Base-by-base conservation (phyloP, 2,888 invertebrate species). In the Cheilosia vernalis region DNA sequence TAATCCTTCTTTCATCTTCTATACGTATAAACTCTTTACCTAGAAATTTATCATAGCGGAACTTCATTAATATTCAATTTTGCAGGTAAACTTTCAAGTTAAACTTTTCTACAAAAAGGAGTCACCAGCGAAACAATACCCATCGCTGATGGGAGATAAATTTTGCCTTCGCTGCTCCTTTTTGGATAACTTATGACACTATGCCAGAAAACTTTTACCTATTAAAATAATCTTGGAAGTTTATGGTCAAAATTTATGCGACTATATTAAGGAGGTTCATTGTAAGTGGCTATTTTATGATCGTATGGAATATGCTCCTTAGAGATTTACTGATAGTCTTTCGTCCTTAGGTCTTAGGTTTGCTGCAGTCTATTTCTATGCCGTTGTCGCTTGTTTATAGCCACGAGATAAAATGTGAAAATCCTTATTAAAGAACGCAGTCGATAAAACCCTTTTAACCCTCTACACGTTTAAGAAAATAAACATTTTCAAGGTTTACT, bases 141-240 rank as follows among this genome's bases (percentile, higher is more conserved):
- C 19, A 53, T 17, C 27, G 30, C 44, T 37, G 13, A 76, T 33
- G 42, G 24, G 4, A 51, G 49, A 60, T 37, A 47, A 53, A 19
- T n/a, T 19, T 19, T 40, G 21, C 19, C 19, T 61, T 4, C 53
- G 33, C n/a, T 55, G 47, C 24, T 69, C 51, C 61, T 53, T 9
- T 69, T 55, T 15, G 24, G 44, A 30, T 30, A 30, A 30, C 30
- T 30, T 7, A 30, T 30, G 30, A 30, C 30, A 30, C 30, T 30
- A 30, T 30, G 30, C 30, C 6, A 30, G 30, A 30, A 77, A 77
- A 77, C 53, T 69, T 77, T 77, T 55, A 40, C 77, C 69, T 56
- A 69, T 78, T 78, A 61, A 78, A 78, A 70, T 78, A 78, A 78
- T 78, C 78, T 70, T 56, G 19, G 21, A 78, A 70, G 55, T 78